Evolutionary conservation across 1,140 invertebrate genomes (phyloP).

Genomic region (Pseudomyrmex pallidus): DNA sequence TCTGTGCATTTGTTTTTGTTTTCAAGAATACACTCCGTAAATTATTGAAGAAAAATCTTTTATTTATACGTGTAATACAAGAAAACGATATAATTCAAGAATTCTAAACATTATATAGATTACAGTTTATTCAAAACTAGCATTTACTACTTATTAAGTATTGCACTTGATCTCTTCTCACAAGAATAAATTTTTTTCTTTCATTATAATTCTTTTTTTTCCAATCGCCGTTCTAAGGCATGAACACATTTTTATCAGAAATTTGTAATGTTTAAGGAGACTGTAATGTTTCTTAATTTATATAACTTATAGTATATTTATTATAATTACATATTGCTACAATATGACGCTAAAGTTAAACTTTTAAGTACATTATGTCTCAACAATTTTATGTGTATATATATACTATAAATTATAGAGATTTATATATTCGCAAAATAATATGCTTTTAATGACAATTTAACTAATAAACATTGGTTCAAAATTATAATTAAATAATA

Average conservation of each 20-base stretch:
- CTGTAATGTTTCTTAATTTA: slow-evolving; percentile 31
- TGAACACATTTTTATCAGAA: slow-evolving; percentile 58
- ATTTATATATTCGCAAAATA: background rate
- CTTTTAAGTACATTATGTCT: slow-evolving; percentile 48
- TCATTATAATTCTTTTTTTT: slow-evolving; percentile 23
- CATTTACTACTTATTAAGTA: slow-evolving; percentile 28
- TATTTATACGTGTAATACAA: slow-evolving; percentile 45
- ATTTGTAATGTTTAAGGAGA: slow-evolving; percentile 33
- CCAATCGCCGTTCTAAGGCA: slow-evolving; percentile 4
- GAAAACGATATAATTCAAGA: slow-evolving; percentile 29
- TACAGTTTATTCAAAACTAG: slow-evolving; percentile 31
- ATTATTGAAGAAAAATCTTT: slow-evolving; percentile 33
- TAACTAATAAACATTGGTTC: background rate
- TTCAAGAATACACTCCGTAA: background rate
- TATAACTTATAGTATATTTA: slow-evolving; percentile 3
- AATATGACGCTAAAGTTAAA: slow-evolving; percentile 15
- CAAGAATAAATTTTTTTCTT: slow-evolving; percentile 32
- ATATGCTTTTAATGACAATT: slow-evolving; percentile 2
- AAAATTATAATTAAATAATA: background rate
- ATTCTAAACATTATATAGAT: slow-evolving; percentile 34
- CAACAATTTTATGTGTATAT: slow-evolving; percentile 6
- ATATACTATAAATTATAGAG: slow-evolving; percentile 24
- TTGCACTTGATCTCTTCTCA: slow-evolving; percentile 33
- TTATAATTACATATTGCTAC: slow-evolving; percentile 6
- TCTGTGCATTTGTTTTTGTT: background rate